These are phyloP conservation scores for Zophobas atratus DNA, from an alignment of 1,140 invertebrate genomes.

Conservation along the genomic window DNA sequence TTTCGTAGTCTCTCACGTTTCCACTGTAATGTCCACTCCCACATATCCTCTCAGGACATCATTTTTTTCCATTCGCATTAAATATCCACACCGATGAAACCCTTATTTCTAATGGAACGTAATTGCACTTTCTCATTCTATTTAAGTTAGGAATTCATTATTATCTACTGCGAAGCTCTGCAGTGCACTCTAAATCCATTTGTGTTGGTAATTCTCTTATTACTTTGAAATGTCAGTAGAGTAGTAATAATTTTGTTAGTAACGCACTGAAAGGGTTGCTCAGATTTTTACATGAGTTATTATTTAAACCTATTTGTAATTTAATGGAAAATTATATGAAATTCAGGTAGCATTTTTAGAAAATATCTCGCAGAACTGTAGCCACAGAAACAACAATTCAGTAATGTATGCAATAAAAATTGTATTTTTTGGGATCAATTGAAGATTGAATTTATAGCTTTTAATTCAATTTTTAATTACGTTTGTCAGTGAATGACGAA, in stretches of 20 bases:
- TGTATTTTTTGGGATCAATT: too few species aligned
- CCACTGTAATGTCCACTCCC: not conserved
- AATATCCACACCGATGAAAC: slow-evolving; percentile 14
- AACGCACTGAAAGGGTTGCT: not conserved
- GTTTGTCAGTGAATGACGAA: too few species aligned
- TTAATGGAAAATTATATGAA: too few species aligned
- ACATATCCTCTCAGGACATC: not conserved
- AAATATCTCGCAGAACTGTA: too few species aligned
- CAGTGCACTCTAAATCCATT: slow-evolving; percentile 14
- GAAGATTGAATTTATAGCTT: too few species aligned
- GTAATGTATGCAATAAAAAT: too few species aligned
- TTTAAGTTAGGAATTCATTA: slow-evolving; percentile 8
- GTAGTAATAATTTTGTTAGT: slow-evolving; percentile 6
- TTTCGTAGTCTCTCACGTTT: slow-evolving; percentile 13
- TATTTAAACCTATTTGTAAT: too few species aligned
- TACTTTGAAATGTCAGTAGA: not conserved
- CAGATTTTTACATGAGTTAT: too few species aligned
- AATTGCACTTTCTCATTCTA: slow-evolving; percentile 11
- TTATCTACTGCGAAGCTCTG: slow-evolving; percentile 2
- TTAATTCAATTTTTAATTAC: too few species aligned
- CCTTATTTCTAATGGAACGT: slow-evolving; percentile 8
- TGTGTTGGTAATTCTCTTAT: not conserved
- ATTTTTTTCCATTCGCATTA: slow-evolving; percentile 3
- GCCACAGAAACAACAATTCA: too few species aligned
- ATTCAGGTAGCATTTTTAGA: too few species aligned